Base-by-base conservation (phyloP, 2,888 invertebrate species). In the Balanococcus diminutus region DNA sequence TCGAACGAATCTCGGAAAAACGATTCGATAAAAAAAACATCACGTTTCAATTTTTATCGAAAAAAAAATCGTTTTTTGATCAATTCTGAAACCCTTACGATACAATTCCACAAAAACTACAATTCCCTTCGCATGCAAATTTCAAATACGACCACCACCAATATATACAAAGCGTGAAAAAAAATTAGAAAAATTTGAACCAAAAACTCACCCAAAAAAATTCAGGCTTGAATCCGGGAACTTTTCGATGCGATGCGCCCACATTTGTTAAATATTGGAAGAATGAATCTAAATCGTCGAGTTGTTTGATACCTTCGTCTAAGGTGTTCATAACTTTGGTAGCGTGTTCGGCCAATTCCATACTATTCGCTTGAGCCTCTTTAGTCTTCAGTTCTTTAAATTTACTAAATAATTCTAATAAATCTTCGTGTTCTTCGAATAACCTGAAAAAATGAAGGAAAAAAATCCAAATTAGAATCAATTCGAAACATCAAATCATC, bases 241-340 rank as follows among this genome's bases (percentile, higher is more conserved):
- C 95, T 90, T 94, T 93, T 87, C 93, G 92, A 91, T 97, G 97
- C 86, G 95, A 94, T 84, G 94, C 94, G 3, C 96, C 97, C 82
- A 96, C 94, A 90, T 95, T 94, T 89, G 95, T 94, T 86, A 97
- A 92, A 89, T 94, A 95, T 88, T 94, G 93, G 90, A 95, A 93
- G 91, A 96, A 96, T 89, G 93, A 93, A 90, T 96, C 96, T 90
- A 96, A 91, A 90, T 96, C 94, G 89, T 96, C 96, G 87, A 97
- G 92, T 31, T 95, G 94, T 89, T 95, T 94, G 90, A 97, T 96
- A 87, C 96, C 95, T 89, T 96, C 96, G 89, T 97, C 96, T 87
- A 97, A 90, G 0, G 96, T 96, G 89, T 93, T 93, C 96, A 97
- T 97, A 36, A 97, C 96, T 88, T 95, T 95, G 89, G 93, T 94